Evolutionary conservation across 2,113 vertebrate genomes (phyloP).

Genomic region (Leptosomus discolor): DNA sequence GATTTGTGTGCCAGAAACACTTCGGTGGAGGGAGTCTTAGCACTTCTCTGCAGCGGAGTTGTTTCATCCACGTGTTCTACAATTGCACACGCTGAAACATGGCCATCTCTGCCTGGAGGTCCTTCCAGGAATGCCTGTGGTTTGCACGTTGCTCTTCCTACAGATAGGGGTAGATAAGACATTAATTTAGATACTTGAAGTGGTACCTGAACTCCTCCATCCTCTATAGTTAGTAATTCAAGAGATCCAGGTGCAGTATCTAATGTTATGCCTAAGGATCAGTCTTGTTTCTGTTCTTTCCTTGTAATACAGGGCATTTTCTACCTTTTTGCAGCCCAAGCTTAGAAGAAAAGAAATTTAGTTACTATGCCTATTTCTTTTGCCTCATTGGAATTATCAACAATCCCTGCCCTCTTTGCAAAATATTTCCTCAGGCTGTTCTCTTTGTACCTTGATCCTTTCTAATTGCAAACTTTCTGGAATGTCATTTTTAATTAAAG

Average conservation of each 20-base stretch:
- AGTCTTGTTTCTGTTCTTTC: background rate
- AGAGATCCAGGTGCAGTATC: background rate
- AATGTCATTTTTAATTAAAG: constrained; percentile 37
- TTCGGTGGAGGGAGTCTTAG: background rate
- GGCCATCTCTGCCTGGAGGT: background rate
- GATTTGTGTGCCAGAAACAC: accelerated
- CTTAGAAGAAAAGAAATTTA: background rate
- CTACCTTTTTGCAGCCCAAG: background rate
- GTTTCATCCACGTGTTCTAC: background rate
- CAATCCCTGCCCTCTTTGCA: background rate
- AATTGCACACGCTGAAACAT: background rate
- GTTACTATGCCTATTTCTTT: background rate
- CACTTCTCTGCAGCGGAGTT: background rate
- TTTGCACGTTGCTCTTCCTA: background rate
- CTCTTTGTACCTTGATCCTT: background rate
- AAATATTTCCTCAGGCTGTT: background rate
- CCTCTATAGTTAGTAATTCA: background rate
- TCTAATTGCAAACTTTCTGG: constrained; percentile 16
- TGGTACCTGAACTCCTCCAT: background rate
- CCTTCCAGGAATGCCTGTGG: background rate
- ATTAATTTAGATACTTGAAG: constrained; percentile 5
- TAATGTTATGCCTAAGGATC: background rate
- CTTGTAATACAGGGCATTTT: background rate
- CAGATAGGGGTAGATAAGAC: background rate
- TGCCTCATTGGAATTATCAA: background rate